Base-by-base conservation (phyloP, 30 jellyfish, hydroid and myxozoan genomes). In the Turritopsis rubra region DNA sequence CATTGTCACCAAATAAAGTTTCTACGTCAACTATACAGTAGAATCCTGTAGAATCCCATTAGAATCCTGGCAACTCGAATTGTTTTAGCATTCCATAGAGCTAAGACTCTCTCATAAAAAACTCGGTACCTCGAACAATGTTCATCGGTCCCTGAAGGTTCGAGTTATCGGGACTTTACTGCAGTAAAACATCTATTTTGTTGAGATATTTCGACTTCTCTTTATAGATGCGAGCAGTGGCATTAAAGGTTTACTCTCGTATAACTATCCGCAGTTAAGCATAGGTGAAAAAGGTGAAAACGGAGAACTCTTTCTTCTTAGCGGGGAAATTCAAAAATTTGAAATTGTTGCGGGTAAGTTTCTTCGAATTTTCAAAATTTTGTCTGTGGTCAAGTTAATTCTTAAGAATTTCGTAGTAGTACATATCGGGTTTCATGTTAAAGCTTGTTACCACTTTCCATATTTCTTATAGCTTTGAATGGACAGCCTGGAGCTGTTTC, bases 401-500 rank as follows among this genome's bases (percentile, higher is more conserved):
- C 13, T 13, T 13, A 41, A 41, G 13, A 41, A 5, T 41, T 5
- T 5, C 60, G n/a, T n/a, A n/a, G n/a, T n/a, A n/a, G n/a, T n/a
- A n/a, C n/a, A n/a, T n/a, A n/a, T n/a, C n/a, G n/a, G n/a, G n/a
- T n/a, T n/a, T n/a, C n/a, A n/a, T 41, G 13, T 41, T 3, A 41
- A 41, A 41, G 9, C 13, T 41, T 41, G 5, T 13, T 41, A 3
- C 13, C 5, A 3, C 60, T 41, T 41, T 3, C 5, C 5, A 41
- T 41, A 3, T 41, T 5, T 3, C 1, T 21, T 77, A 22, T 1
- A 77, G 85, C 75, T 52, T 60, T 77, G 23, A 77, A 77, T 77
- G 85, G 85, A 28, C 85, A 66, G 1, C 30, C 24, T 0, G 30
- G 73, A 19, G 75, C 85, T 23, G 70, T 0, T 25, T 77, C 85